Evolutionary conservation across 2,888 invertebrate genomes (phyloP).

Genomic region (Cataglyphis rosenhaueri): DNA sequence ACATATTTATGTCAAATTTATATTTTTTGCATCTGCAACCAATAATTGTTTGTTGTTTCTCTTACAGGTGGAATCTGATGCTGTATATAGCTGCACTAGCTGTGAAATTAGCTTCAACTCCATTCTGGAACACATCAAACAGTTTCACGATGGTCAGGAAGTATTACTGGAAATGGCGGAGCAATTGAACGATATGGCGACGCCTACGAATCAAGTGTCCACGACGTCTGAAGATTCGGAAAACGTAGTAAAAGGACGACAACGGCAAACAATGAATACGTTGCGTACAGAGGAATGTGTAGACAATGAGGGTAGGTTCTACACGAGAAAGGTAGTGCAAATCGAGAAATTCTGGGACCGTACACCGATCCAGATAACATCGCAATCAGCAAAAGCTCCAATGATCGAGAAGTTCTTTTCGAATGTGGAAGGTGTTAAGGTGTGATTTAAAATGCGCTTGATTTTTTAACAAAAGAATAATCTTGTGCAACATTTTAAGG

Average conservation of each 20-base stretch:
- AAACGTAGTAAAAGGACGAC: slow-evolving; percentile 66
- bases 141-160: slow-evolving; percentile 89
- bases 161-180: slow-evolving; percentile 88
- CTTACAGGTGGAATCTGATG: slow-evolving; percentile 79
- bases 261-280: slow-evolving; percentile 84
- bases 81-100: slow-evolving; percentile 89
- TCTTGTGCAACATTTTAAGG: background rate
- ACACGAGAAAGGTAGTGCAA: slow-evolving; percentile 87
- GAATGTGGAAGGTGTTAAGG: slow-evolving; percentile 83
- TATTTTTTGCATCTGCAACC: background rate
- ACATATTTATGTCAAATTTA: background rate
- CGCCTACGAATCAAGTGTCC: slow-evolving; percentile 54
- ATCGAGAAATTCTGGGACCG: slow-evolving; percentile 87
- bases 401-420: slow-evolving; percentile 85
- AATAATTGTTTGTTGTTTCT: slow-evolving; percentile 22
- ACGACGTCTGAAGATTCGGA: slow-evolving; percentile 61
- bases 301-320: slow-evolving; percentile 86
- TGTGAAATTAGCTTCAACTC: slow-evolving; percentile 89
- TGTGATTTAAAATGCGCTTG: slow-evolving; percentile 60
- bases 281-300: slow-evolving; percentile 86
- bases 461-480: background rate
- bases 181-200: slow-evolving; percentile 74
- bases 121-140: slow-evolving; percentile 89
- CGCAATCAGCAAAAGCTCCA: slow-evolving; percentile 78
- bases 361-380: slow-evolving; percentile 62